Evolutionary conservation across 2,113 vertebrate genomes (phyloP).

Genomic region (Microcebus griseorufus): DNA sequence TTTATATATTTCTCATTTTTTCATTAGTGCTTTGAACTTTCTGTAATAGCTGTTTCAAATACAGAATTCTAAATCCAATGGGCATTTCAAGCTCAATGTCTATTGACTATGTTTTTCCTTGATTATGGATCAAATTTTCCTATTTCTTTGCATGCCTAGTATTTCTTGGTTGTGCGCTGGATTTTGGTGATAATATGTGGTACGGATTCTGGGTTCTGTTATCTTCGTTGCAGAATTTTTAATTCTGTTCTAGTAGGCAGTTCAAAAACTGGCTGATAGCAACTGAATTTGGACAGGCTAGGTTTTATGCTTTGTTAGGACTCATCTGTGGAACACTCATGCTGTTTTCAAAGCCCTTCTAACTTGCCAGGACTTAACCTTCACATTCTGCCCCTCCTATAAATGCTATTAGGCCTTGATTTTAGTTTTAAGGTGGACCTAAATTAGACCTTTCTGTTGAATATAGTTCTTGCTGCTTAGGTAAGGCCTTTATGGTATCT

Average conservation of each 20-base stretch:
- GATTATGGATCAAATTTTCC: neutral
- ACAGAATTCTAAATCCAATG: neutral
- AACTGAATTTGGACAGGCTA: neutral
- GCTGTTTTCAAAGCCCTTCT: neutral
- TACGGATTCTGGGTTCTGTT: neutral
- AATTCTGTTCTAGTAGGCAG: neutral
- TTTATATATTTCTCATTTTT: conserved; percentile 6
- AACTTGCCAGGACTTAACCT: neutral
- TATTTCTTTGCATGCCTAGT: neutral
- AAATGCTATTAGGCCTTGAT: neutral
- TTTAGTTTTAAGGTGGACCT: neutral
- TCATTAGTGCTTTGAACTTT: neutral
- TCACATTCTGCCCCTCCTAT: neutral
- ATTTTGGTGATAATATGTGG: neutral
- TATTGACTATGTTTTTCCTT: neutral
- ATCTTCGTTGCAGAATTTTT: neutral
- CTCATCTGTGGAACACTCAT: neutral
- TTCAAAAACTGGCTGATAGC: neutral
- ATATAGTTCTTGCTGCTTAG: neutral
- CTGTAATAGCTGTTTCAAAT: neutral
- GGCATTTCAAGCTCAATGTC: neutral
- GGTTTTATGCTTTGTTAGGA: neutral
- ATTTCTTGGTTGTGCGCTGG: neutral
- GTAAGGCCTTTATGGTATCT: neutral
- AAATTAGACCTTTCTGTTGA: neutral